Evolutionary conservation across 92 coral and sea anemone species (phyloP).

Genomic region (Pocillopora meandrina): DNA sequence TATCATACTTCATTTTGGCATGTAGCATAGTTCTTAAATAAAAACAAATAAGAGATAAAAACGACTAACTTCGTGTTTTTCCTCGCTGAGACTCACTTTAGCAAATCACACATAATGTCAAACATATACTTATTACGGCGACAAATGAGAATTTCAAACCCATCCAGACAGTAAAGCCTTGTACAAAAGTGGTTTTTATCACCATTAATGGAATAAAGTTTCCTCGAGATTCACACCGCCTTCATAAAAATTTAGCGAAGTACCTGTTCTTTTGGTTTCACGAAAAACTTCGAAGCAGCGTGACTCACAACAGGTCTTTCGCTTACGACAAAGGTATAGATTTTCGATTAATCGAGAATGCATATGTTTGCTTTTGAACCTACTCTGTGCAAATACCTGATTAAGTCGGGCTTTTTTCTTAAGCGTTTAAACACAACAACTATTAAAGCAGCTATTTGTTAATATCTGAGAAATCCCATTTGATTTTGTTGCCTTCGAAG

Average conservation of each 20-base stretch:
- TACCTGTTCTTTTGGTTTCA: not conserved
- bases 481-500: not conserved
- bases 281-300: not conserved
- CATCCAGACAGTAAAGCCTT: not conserved
- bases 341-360: conserved; percentile 60
- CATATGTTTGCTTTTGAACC: conserved; percentile 39
- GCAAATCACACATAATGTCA: no score
- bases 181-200: not conserved
- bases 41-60: not conserved
- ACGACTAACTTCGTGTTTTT: no score
- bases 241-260: not conserved
- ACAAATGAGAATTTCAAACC: not conserved
- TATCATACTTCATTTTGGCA: not conserved
- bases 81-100: no score
- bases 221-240: not conserved
- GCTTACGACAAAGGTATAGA: conserved; percentile 60
- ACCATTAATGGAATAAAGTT: not conserved
- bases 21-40: not conserved
- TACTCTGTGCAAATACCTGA: not conserved
- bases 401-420: not conserved
- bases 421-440: not conserved
- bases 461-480: not conserved
- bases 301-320: not conserved
- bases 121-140: not conserved
- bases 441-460: no score